phyloP scores from a whole-genome alignment of 2,113 vertebrate genomes.

The Phalacrocorax pelagicus region DNA sequence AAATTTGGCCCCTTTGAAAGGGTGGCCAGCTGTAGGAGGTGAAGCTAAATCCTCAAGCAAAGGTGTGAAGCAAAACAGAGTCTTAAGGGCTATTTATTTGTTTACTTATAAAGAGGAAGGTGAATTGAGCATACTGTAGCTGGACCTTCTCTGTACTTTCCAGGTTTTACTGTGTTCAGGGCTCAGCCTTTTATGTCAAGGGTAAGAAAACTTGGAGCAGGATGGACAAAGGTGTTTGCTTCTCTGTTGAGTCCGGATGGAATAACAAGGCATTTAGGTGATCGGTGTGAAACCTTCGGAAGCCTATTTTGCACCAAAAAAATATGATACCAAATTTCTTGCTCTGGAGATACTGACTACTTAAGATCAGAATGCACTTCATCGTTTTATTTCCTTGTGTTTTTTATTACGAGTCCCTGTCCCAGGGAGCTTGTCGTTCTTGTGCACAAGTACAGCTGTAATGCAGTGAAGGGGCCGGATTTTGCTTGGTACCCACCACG shows the following conservation, averaged over 20 bases:
- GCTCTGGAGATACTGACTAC: background rate
- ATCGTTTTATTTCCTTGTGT: background rate
- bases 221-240: background rate
- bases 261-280: background rate
- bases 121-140: background rate
- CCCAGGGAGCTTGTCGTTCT: background rate
- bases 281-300: background rate
- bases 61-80: background rate
- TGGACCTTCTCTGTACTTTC: background rate
- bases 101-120: background rate
- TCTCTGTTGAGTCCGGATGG: background rate
- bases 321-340: rapidly evolving
- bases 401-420: background rate
- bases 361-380: background rate
- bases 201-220: background rate
- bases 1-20: background rate
- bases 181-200: background rate
- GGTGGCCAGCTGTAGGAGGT: background rate
- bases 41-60: background rate
- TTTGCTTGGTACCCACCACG: background rate
- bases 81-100: background rate
- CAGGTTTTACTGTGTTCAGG: background rate
- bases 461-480: background rate
- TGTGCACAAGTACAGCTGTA: background rate
- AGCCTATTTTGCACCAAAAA: background rate